Evolutionary conservation across 2,797 vertebrate genomes (phyloP).

Genomic region (Xenopus petersii): DNA sequence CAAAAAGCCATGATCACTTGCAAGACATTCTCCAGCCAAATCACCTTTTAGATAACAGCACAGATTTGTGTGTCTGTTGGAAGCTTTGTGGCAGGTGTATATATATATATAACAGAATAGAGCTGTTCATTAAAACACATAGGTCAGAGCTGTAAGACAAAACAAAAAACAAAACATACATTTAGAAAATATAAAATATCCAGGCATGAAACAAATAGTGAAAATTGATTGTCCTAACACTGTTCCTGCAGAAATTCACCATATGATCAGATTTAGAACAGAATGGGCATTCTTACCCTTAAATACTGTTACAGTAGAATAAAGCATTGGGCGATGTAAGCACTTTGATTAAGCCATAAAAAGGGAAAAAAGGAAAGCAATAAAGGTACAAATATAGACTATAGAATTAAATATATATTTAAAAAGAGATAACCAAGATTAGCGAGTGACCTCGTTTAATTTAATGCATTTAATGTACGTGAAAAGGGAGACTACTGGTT

Average conservation of each 20-base stretch:
- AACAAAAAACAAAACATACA: conserved; percentile 3
- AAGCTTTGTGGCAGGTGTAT: too few species aligned
- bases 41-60: too few species aligned
- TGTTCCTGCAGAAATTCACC: conserved; percentile 40
- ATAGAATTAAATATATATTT: too few species aligned
- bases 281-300: conserved; percentile 6
- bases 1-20: too few species aligned
- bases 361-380: too few species aligned
- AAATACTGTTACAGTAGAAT: conserved; percentile 30
- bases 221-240: conserved; percentile 48
- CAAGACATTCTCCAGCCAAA: too few species aligned
- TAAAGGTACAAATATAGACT: too few species aligned
- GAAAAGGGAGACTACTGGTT: too few species aligned
- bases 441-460: too few species aligned
- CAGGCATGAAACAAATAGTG: conserved; percentile 22
- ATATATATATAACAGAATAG: background rate
- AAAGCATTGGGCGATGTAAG: conserved; percentile 5
- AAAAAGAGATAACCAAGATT: too few species aligned
- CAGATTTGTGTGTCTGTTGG: too few species aligned
- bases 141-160: conserved; percentile 20
- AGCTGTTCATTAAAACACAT: background rate
- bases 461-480: too few species aligned
- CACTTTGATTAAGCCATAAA: conserved; percentile 3
- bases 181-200: conserved; percentile 36
- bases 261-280: conserved; percentile 18